Evolutionary conservation across 2,797 vertebrate genomes (phyloP), one percentile per base, ranked within the genome.

Genomic region (Capromys pilorides): DNA sequence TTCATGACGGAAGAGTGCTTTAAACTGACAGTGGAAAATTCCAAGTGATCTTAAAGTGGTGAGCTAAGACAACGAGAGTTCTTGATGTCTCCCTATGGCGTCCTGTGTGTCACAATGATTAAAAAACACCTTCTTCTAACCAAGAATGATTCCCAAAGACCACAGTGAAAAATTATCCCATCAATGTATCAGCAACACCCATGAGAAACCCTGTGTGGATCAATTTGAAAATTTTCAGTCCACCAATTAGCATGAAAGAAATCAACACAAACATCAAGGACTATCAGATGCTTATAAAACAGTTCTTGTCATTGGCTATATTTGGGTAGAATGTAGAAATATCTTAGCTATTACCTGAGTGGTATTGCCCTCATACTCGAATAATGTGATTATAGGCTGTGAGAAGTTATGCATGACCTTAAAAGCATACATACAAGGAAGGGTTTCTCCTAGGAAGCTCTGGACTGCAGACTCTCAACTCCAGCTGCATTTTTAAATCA

Each of bases 1-100:
- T 95, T 73, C 45, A 75, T 78, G 78, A 87, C 75, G 90, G 41
- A 96, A 94, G 96, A 95, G 62, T 22, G 33, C 21, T 94, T 89
- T 49, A 24, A 82, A 13, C 39, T 33, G 51, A 66, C 54, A 86
- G 8, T 26, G 5, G 77, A 78, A 94, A 92, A 94, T n/a, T 45
- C 33, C 49, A 93, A 90, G 33, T 54, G 84, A 73, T 51, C 45
- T 89, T 66, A 82, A 91, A 78, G 69, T 26, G 61, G 62, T 88
- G 26, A 26, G 7, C 45, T 80, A 87, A 89, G 84, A 93, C 39
- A 51, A 51, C 11, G 24, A 81, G 36, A 45, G n/a, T 71, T 71
- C 51, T 66, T 67, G 36, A 10, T 41, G 19, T 82, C 51, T 90
- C 57, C 69, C 62, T 54, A 49, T 45, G 54, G 49, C 8, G 5